Base-by-base conservation (phyloP, 2,797 vertebrate genomes). In the Microcaecilia unicolor region DNA sequence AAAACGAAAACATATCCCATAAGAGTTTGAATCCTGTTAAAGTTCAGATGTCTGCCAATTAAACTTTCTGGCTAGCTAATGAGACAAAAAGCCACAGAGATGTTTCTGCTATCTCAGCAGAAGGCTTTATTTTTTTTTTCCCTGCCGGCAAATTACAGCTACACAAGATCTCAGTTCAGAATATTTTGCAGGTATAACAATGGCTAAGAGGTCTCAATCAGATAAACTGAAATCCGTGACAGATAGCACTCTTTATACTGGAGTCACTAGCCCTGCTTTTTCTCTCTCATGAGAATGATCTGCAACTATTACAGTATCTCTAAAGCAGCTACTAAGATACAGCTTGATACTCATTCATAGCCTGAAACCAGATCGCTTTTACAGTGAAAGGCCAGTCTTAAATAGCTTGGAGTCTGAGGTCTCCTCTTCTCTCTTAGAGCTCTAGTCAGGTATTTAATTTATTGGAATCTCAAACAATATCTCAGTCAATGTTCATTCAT, bases 301-400 rank as follows among this genome's bases (percentile, higher is more conserved):
- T 49, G 48, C 56, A 56, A 62, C 67, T 74, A 81, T 71, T 83
- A 74, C 58, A 72, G 67, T 82, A 67, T 76, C 78, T 81, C 74
- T 77, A 85, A 86, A 54, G 68, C 54, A 21, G 65, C 55, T 64
- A 70, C 68, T 72, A 58, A 81, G 80, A 69, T 54, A 45, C 56
- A 74, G 62, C 54, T 71, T 48, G 49, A 70, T 68, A 69, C 54
- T 71, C 63, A 73, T 72, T 80, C 78, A 83, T 68, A 50, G 67
- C 54, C 64, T 77, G 86, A 90, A 90, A 93, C 74, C 68, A 78
- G 82, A 91, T 89, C 85, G 80, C 60, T 43, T 70, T 42, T 67
- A 53, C 25, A 49, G 69, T 85, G 83, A 88, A 89, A 87, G 79
- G 80, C 64, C 37, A 6, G 72, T 80, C 81, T 84, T 74, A 72